Conservation (phyloP, 92 coral and sea anemone genomes). For the Blastomussa wellsi region DNA sequence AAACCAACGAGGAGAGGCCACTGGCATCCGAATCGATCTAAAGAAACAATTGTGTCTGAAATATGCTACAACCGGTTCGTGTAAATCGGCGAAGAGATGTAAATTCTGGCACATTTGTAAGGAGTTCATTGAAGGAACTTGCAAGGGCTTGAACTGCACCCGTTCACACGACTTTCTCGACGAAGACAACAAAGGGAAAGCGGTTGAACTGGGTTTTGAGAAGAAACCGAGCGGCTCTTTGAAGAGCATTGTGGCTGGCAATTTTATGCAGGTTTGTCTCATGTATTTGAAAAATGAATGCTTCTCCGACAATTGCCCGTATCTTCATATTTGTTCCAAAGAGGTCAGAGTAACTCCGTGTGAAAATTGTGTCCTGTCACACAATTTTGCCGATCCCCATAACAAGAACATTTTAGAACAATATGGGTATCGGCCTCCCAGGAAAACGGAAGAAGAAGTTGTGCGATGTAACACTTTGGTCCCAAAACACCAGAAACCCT, state of each 20-base stretch:
- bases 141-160: slow-evolving; percentile 33
- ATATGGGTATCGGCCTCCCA: slow-evolving; percentile 21
- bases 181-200: slow-evolving; percentile 42
- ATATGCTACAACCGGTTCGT: slow-evolving; percentile 44
- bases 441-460: slow-evolving; percentile 7
- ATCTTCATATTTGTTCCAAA: slow-evolving; percentile 53
- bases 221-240: not conserved
- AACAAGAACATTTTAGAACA: slow-evolving; percentile 22
- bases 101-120: slow-evolving; percentile 66
- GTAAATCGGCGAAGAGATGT: slow-evolving; percentile 38
- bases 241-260: slow-evolving; percentile 30
- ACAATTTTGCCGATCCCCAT: slow-evolving; percentile 6
- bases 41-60: slow-evolving; percentile 53
- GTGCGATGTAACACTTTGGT: slow-evolving; percentile 31
- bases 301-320: slow-evolving; percentile 7
- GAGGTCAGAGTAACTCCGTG: not conserved
- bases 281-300: slow-evolving; percentile 44
- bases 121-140: slow-evolving; percentile 53
- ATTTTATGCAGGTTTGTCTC: slow-evolving; percentile 51
- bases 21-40: slow-evolving; percentile 24
- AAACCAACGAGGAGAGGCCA: not conserved
- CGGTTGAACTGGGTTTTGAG: slow-evolving; percentile 38
- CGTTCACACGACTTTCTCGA: slow-evolving; percentile 65
- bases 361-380: slow-evolving; percentile 12
- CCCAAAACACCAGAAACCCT: slow-evolving; percentile 27